Evolutionary conservation across 2,888 invertebrate species (phyloP), one percentile per base, ranked within the genome.

Genomic region (Alviniconcha strummeri): DNA sequence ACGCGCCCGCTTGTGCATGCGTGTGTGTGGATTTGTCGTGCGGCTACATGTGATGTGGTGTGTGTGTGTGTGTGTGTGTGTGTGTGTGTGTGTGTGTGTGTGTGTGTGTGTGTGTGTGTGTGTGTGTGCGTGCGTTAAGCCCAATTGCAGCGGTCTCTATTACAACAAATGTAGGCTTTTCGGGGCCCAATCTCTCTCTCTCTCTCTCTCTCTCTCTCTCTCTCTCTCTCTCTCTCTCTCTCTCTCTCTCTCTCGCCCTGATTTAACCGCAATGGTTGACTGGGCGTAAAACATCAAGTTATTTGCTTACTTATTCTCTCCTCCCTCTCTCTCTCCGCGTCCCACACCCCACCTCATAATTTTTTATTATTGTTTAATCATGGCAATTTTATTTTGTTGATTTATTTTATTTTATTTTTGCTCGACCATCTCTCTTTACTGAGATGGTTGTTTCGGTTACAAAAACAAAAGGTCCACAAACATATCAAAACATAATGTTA

Each of bases 81-180:
- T 71, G 71, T 2, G 19, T 71, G 71, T 2, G n/a, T 17, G 71
- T 71, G 71, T 71, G 71, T 71, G 71, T 5, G 71, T 71, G 71
- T 71, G 71, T 71, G 71, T 71, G 71, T 71, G 71, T 71, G 71
- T 71, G 71, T 71, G 71, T 71, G 71, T 71, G 71, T n/a, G 71
- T 71, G 71, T n/a, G n/a, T 71, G 71, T 71, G 71, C 19, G 13
- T 71, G 71, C 17, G n/a, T 71, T 11, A 17, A 19, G 9, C 64
- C 15, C 15, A 64, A 4, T 15, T 13, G 15, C 9, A 64, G 9
- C 64, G 64, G 9, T 64, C 64, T 64, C 11, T 64, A 3, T 36
- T 36, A 36, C 36, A 36, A 36, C 36, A 36, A 36, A 36, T 36
- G 36, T 4, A 15, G 64, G 15, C 9, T 64, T 2, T 64, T 64